A percentile compares a stretch with the other conserved stretches of the same genome.
phyloP scores from a whole-genome alignment of 2,888 invertebrate species.

The Aspidiotus destructor region DNA sequence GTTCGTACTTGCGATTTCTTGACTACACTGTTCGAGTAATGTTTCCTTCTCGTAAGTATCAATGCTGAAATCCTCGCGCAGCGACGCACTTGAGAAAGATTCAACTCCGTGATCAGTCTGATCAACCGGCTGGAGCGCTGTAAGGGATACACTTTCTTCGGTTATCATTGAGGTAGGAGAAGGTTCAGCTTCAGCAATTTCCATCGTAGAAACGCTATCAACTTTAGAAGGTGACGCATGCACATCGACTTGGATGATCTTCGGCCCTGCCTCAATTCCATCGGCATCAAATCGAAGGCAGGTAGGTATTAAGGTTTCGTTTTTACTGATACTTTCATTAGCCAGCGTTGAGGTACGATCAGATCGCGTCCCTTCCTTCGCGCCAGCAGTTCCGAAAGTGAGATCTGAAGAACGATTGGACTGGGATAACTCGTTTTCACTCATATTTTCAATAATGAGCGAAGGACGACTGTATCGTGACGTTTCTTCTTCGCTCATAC shows the following conservation, averaged over 20 bases:
- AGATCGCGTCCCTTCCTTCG: neutral
- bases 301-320: neutral
- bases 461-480: neutral
- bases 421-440: neutral
- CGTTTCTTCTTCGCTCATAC: conserved; percentile 6
- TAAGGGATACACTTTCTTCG: neutral
- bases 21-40: neutral
- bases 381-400: neutral
- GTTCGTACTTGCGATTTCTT: neutral
- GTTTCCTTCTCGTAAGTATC: neutral
- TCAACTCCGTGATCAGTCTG: neutral
- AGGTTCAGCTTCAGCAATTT: neutral
- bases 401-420: neutral
- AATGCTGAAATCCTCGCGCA: neutral
- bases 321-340: neutral
- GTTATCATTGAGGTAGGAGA: neutral
- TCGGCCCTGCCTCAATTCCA: neutral
- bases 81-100: neutral
- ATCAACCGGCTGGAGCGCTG: neutral
- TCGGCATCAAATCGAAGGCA: neutral
- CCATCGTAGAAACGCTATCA: neutral
- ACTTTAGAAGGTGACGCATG: too few species aligned
- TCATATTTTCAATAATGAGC: neutral
- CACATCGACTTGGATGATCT: neutral
- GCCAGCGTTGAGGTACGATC: neutral